phyloP scores from a whole-genome alignment of 1,140 invertebrate species.

The Diorhabda carinulata region DNA sequence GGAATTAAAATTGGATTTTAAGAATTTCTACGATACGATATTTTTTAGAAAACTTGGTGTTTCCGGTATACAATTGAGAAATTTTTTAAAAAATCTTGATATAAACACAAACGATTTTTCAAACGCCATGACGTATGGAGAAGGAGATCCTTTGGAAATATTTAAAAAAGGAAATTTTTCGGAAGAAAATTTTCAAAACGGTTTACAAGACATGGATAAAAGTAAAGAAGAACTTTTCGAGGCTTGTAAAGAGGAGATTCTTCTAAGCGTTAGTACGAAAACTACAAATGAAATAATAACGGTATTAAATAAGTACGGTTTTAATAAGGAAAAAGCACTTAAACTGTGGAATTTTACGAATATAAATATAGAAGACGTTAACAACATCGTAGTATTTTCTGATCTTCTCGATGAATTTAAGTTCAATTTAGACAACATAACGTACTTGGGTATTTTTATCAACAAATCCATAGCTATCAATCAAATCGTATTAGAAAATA shows the following conservation, averaged over 20 bases:
- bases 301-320: slow-evolving; percentile 5
- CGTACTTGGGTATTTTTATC: slow-evolving; percentile 6
- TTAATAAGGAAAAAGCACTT: not conserved
- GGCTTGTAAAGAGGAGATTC: slow-evolving; percentile 5
- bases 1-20: not conserved
- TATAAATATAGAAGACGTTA: slow-evolving; percentile 7
- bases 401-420: not conserved
- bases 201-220: not conserved
- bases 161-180: slow-evolving; percentile 23
- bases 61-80: slow-evolving; percentile 6
- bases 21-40: not conserved
- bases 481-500: slow-evolving; percentile 6
- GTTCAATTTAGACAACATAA: not conserved
- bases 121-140: slow-evolving; percentile 9
- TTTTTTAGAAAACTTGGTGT: slow-evolving; percentile 5
- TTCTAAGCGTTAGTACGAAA: not conserved
- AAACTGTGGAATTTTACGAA: slow-evolving; percentile 10
- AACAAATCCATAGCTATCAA: slow-evolving; percentile 8
- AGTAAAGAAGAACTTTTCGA: slow-evolving; percentile 11
- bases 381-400: slow-evolving; percentile 1
- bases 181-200: not conserved
- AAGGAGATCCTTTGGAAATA: slow-evolving; percentile 12
- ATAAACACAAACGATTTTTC: slow-evolving; percentile 13
- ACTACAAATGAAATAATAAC: not conserved
- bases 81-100: slow-evolving; percentile 1